Conservation (phyloP, 2,888 invertebrate genomes). For the Quadroppia sp. region DNA sequence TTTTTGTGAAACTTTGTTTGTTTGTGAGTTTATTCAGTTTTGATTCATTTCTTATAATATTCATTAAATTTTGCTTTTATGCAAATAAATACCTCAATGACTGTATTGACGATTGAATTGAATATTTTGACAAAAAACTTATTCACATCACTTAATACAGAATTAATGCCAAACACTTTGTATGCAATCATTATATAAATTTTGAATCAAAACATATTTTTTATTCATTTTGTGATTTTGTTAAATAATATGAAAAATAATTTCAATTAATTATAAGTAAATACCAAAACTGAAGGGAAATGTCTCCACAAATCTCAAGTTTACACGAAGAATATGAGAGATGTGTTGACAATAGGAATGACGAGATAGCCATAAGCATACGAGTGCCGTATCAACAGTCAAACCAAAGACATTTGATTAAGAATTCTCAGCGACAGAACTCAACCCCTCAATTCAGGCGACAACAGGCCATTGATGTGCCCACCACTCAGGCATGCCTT, state of each 20-base stretch:
- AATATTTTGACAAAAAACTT: background rate
- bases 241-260: background rate
- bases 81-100: background rate
- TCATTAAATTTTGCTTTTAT: slow-evolving; percentile 1
- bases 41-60: background rate
- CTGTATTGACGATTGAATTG: background rate
- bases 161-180: background rate
- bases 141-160: background rate
- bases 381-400: slow-evolving; percentile 26
- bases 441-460: slow-evolving; percentile 36
- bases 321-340: slow-evolving; percentile 25
- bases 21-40: too few species aligned
- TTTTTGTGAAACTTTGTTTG: too few species aligned
- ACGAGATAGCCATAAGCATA: slow-evolving; percentile 22
- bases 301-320: slow-evolving; percentile 29
- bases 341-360: slow-evolving; percentile 21
- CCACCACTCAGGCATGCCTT: slow-evolving; percentile 2
- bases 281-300: too few species aligned
- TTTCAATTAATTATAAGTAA: too few species aligned
- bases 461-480: slow-evolving; percentile 40
- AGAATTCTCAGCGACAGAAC: slow-evolving; percentile 21
- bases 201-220: background rate
- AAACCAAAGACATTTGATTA: slow-evolving; percentile 20
- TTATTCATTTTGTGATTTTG: background rate
- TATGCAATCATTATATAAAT: background rate